Percentiles rank a stretch among this genome's conserved stretches.
Conservation (phyloP, 37 sponge, comb jelly and placozoan genomes). For the Crambe crambe region DNA sequence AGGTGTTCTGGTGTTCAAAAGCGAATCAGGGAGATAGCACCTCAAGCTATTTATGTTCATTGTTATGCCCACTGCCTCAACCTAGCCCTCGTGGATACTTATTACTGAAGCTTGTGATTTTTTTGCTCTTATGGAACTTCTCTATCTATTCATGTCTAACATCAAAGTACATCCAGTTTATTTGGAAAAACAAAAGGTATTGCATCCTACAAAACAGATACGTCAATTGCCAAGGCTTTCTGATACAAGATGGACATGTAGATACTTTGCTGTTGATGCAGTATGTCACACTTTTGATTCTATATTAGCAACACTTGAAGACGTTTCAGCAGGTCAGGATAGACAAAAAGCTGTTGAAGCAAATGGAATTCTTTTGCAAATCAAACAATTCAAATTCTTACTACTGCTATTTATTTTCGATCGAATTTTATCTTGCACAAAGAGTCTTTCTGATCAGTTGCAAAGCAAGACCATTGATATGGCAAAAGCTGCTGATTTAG, state of each 20-base stretch:
- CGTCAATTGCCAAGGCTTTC: constrained; percentile 44
- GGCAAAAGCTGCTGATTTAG: constrained; percentile 24
- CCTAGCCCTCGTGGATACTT: constrained; percentile 21
- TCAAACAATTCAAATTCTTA: constrained; percentile 26
- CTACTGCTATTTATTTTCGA: constrained; percentile 8
- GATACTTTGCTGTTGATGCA: constrained; percentile 40
- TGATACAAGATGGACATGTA: constrained; percentile 59
- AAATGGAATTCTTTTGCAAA: constrained; percentile 28
- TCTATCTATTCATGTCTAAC: constrained; percentile 47
- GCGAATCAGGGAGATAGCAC: constrained; percentile 48
- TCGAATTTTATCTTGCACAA: constrained; percentile 20
- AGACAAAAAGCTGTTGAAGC: constrained; percentile 42
- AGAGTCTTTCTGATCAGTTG: constrained; percentile 44
- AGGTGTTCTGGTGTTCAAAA: constrained; percentile 35
- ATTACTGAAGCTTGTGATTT: constrained; percentile 50
- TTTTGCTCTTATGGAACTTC: constrained; percentile 42
- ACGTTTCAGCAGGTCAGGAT: constrained; percentile 11
- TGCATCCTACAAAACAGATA: constrained; percentile 55
- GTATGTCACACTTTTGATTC: constrained; percentile 22
- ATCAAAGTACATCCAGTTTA: constrained; percentile 48
- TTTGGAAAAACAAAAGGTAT: constrained; percentile 33
- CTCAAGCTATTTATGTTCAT: constrained; percentile 44
- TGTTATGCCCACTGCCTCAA: constrained; percentile 54
- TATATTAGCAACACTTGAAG: constrained; percentile 30
- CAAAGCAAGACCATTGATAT: constrained; percentile 18